Evolutionary conservation across 2,797 vertebrate genomes (phyloP).

Genomic region (Cryptoblepharus egeriae): DNA sequence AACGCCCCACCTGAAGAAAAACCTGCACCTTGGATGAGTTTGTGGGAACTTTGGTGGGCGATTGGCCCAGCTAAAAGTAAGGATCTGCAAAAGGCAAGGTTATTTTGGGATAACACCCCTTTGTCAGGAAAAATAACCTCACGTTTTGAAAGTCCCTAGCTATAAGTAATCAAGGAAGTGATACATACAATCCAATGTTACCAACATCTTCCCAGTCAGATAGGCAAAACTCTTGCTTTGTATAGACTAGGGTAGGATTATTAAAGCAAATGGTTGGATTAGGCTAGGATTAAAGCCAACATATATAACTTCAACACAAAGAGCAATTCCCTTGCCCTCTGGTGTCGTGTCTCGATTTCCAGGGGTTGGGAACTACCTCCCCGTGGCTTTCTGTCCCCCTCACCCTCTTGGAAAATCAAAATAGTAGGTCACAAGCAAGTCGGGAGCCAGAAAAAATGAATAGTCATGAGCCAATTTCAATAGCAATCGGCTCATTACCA

Average conservation of each 20-base stretch:
- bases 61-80: too few relatives aligned
- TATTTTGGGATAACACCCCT: too few relatives aligned
- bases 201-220: background rate
- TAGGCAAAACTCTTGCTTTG: background rate
- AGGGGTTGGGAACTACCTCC: conserved; percentile 54
- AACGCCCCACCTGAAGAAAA: too few relatives aligned
- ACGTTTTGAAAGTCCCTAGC: too few relatives aligned
- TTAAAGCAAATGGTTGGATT: fast-evolving
- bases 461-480: conserved; percentile 81
- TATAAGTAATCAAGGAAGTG: too few relatives aligned
- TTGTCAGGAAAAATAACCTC: too few relatives aligned
- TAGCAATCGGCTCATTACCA: conserved; percentile 80
- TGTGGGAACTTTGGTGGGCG: too few relatives aligned
- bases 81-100: too few relatives aligned
- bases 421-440: conserved; percentile 78
- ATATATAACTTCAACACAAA: background rate
- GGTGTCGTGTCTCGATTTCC: conserved; percentile 34
- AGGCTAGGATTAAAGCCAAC: background rate
- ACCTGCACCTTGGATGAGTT: too few relatives aligned
- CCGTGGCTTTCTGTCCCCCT: conserved; percentile 47
- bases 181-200: too few relatives aligned
- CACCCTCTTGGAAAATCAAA: conserved; percentile 65
- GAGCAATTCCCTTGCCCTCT: background rate
- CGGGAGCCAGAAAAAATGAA: conserved; percentile 78
- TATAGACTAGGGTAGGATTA: background rate